Evolutionary conservation across 2,797 vertebrate genomes (phyloP).

Genomic region (Alcedo quadribrachys): DNA sequence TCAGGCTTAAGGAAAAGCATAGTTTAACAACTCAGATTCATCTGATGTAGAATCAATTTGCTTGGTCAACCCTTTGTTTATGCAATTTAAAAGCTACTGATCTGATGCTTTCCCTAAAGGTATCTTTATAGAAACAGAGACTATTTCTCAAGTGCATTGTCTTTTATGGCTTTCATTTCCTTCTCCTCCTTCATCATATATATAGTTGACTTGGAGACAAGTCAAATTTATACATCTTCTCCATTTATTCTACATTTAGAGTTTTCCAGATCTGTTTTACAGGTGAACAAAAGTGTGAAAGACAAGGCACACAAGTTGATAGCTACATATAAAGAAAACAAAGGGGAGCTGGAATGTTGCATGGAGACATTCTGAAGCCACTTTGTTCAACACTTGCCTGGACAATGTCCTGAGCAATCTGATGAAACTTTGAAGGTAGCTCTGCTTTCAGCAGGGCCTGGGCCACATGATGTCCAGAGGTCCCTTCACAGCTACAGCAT

Average conservation of each 20-base stretch:
- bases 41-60: not conserved
- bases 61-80: not conserved
- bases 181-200: not conserved
- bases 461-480: not conserved
- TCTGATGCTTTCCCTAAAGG: conserved; percentile 20
- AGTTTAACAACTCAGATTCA: not conserved
- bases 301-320: not conserved
- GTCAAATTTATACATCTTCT: conserved; percentile 4
- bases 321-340: not conserved
- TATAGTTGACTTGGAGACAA: not conserved
- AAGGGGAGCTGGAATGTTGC: not conserved
- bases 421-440: not conserved
- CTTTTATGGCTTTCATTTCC: conserved; percentile 23
- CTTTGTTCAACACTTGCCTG: not conserved
- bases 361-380: not conserved
- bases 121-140: conserved; percentile 2
- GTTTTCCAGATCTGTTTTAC: conserved; percentile 8
- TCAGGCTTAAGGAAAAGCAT: not conserved
- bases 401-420: not conserved
- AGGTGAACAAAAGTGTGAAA: not conserved
- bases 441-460: not conserved
- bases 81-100: conserved; percentile 30
- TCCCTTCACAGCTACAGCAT: not conserved
- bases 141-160: conserved; percentile 21
- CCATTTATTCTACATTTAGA: not conserved